Evolutionary conservation across 2,797 vertebrate species (phyloP).

Genomic region (Argya squamiceps): DNA sequence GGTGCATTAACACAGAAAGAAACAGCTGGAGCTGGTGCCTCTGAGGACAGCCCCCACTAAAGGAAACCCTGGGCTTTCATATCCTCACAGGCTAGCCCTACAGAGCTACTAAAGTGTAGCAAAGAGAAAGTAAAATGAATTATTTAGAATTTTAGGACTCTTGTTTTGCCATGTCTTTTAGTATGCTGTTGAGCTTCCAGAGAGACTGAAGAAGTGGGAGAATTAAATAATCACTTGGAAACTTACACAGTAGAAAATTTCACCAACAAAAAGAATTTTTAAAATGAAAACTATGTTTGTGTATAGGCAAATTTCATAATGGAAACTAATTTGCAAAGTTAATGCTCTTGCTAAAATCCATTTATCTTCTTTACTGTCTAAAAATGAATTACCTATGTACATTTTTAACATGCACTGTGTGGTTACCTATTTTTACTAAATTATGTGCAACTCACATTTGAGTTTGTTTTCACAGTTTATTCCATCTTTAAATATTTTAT

Average conservation of each 20-base stretch:
- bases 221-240: not conserved
- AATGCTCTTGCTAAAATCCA: not conserved
- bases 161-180: not conserved
- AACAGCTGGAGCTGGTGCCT: not conserved
- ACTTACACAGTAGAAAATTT: not conserved
- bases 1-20: not conserved
- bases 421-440: not conserved
- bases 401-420: not conserved
- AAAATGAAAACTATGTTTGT: not conserved
- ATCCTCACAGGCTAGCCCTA: not conserved
- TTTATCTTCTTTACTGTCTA: conserved; percentile 3
- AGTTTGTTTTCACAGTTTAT: not conserved
- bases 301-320: not conserved
- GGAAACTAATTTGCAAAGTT: not conserved
- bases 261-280: not conserved
- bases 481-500: not conserved
- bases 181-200: not conserved
- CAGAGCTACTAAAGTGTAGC: not conserved
- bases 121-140: not conserved
- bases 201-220: not conserved
- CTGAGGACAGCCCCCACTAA: rapidly evolving
- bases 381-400: not conserved
- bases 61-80: not conserved
- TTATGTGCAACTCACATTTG: conserved; percentile 23
- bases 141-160: not conserved